Percentiles rank a stretch among this genome's conserved stretches.
Conservation (phyloP, 2,888 invertebrate genomes). For the Hermaeophaga mercurialis region DNA sequence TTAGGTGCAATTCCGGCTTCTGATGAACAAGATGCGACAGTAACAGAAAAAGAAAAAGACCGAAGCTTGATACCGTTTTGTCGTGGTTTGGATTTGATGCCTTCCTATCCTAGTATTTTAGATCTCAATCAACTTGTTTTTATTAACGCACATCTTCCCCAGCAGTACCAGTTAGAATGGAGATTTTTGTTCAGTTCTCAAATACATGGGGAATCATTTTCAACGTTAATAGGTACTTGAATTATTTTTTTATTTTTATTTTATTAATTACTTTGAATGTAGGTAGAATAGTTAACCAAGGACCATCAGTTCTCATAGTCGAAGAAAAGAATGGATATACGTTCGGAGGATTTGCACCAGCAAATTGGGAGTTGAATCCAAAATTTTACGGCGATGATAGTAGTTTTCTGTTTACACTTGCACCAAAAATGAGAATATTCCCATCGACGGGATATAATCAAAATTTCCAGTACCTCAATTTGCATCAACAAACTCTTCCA, state of each 20-base stretch:
- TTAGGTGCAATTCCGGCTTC: slow-evolving; percentile 3
- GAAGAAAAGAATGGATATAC: slow-evolving; percentile 82
- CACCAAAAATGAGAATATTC: slow-evolving; percentile 81
- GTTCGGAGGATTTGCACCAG: slow-evolving; percentile 89
- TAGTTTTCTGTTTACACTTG: slow-evolving; percentile 83
- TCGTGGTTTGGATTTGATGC: slow-evolving; percentile 72
- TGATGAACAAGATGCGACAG: slow-evolving; percentile 42
- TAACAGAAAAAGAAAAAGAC: slow-evolving; percentile 55
- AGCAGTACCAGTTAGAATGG: slow-evolving; percentile 79
- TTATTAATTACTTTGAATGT: slow-evolving; percentile 34
- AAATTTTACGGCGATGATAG: slow-evolving; percentile 77
- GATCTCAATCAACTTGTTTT: slow-evolving; percentile 80
- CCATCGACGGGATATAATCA: slow-evolving; percentile 81
- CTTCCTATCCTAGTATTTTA: slow-evolving; percentile 76
- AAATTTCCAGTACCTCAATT: slow-evolving; percentile 91
- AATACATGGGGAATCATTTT: slow-evolving; percentile 89
- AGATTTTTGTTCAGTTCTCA: slow-evolving; percentile 85
- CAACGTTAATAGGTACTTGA: slow-evolving; percentile 70
- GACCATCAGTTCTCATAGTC: slow-evolving; percentile 81
- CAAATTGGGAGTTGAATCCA: slow-evolving; percentile 76
- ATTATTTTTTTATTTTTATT: background rate
- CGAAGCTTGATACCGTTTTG: slow-evolving; percentile 61
- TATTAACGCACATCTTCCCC: slow-evolving; percentile 79
- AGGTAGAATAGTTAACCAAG: slow-evolving; percentile 78
- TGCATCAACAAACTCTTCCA: slow-evolving; percentile 90